Conservation (phyloP, 1,140 invertebrate genomes). For the Bradysia coprophila region DNA sequence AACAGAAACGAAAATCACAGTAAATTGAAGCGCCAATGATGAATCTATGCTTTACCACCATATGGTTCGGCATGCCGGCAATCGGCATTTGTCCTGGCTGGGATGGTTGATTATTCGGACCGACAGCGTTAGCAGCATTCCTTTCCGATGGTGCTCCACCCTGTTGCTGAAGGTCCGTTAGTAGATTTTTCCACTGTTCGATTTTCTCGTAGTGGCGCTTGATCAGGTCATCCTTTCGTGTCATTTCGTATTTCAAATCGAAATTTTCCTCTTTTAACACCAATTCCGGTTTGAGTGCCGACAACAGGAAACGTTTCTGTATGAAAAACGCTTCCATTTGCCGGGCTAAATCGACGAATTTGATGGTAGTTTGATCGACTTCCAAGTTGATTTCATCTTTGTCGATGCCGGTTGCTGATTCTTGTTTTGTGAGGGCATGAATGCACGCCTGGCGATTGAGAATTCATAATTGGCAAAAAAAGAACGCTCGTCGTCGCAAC, state of each 20-base stretch:
- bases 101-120: not conserved
- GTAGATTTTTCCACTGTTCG: slow-evolving; percentile 67
- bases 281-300: slow-evolving; percentile 78
- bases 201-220: slow-evolving; percentile 83
- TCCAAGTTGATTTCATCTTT: slow-evolving; percentile 69
- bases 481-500: not conserved
- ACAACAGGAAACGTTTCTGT: slow-evolving; percentile 77
- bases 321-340: slow-evolving; percentile 91
- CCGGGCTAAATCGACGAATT: slow-evolving; percentile 75
- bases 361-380: slow-evolving; percentile 65
- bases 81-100: not conserved
- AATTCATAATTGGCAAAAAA: not conserved
- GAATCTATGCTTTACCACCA: not conserved
- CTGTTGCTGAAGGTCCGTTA: slow-evolving; percentile 41
- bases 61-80: not conserved
- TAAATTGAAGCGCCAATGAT: too few species aligned
- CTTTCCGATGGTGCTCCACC: not conserved
- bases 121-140: not conserved
- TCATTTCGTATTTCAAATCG: slow-evolving; percentile 64
- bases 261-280: slow-evolving; percentile 80
- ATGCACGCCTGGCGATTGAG: slow-evolving; percentile 70
- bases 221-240: slow-evolving; percentile 71
- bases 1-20: too few species aligned
- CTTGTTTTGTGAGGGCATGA: slow-evolving; percentile 68
- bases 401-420: slow-evolving; percentile 48